These are phyloP conservation scores for Luperina testacea DNA, from an alignment of 2,888 invertebrate species.

Conservation along the genomic window DNA sequence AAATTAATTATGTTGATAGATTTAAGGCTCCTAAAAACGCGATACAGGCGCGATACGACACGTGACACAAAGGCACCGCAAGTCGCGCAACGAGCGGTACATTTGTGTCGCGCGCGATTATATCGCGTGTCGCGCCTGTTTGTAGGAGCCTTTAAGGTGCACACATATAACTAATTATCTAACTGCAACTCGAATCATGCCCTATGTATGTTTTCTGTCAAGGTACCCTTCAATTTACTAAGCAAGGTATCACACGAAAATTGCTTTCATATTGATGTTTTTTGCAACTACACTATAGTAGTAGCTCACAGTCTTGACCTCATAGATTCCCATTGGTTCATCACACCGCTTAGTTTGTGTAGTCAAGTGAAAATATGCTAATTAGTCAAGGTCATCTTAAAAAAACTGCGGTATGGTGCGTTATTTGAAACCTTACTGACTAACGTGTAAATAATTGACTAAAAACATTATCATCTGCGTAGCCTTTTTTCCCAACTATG, in stretches of 20 bases:
- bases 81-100: too few species aligned
- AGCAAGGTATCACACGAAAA: conserved; percentile 19
- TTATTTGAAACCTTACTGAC: conserved; percentile 3
- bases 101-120: too few species aligned
- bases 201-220: background rate
- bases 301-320: conserved; percentile 38
- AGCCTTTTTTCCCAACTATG: background rate
- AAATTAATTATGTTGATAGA: background rate
- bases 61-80: too few species aligned
- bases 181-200: background rate
- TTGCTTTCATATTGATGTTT: conserved; percentile 18
- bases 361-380: conserved; percentile 48
- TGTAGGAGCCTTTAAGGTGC: too few species aligned
- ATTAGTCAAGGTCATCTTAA: conserved; percentile 40
- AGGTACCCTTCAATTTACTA: background rate
- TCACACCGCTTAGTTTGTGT: conserved; percentile 35
- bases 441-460: background rate
- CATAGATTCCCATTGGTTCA: conserved; percentile 29
- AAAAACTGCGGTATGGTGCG: conserved; percentile 18
- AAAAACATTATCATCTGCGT: background rate
- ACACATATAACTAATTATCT: background rate
- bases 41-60: too few species aligned
- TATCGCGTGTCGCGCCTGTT: too few species aligned
- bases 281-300: conserved; percentile 4
- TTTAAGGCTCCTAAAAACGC: too few species aligned